Evolutionary conservation across 2,113 vertebrate genomes (phyloP).

Genomic region (Lasiurus borealis): DNA sequence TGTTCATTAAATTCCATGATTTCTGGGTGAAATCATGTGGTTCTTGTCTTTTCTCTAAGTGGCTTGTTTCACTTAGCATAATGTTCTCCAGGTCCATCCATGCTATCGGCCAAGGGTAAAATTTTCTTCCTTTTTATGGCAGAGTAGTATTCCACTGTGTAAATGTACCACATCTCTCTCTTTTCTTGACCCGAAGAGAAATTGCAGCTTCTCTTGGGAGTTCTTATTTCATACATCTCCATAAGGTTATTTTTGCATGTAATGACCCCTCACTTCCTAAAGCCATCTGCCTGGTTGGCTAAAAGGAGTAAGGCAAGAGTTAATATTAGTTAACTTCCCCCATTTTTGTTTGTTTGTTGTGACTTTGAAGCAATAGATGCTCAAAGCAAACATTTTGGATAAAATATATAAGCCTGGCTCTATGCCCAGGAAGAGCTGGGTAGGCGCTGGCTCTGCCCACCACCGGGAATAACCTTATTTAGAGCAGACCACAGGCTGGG

Average conservation of each 20-base stretch:
- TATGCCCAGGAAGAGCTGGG: neutral
- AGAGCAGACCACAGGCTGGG: neutral
- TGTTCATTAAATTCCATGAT: too few relatives aligned
- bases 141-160: too few relatives aligned
- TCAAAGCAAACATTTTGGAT: neutral
- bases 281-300: neutral
- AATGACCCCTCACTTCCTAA: neutral
- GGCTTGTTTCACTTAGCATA: too few relatives aligned
- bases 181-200: slow-evolving; percentile 52
- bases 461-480: neutral
- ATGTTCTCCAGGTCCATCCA: too few relatives aligned
- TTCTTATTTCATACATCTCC: slow-evolving; percentile 23
- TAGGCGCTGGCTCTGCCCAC: neutral
- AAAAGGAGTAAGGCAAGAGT: neutral
- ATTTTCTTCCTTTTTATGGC: too few relatives aligned
- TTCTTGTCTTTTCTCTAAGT: too few relatives aligned
- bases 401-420: neutral
- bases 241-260: slow-evolving; percentile 9
- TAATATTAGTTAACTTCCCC: neutral
- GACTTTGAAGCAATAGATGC: neutral
- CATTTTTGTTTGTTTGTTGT: slow-evolving; percentile 49
- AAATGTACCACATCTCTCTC: neutral
- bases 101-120: too few relatives aligned
- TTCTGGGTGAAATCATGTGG: too few relatives aligned
- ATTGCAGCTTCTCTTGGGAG: slow-evolving; percentile 11